Base-by-base conservation (phyloP, 1,140 invertebrate species). In the Lepidotrigona ventralis region DNA sequence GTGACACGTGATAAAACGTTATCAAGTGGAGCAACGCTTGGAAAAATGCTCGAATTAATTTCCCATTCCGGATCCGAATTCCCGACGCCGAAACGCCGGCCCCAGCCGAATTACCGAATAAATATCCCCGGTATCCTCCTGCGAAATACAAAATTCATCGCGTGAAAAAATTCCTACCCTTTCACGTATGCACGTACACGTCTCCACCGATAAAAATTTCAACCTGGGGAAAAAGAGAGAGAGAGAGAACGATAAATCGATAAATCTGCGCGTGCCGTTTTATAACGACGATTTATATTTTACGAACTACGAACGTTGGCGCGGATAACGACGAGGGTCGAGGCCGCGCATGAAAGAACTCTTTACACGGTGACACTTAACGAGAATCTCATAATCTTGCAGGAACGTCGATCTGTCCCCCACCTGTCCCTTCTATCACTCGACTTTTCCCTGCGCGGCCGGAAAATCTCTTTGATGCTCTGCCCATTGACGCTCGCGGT, bases 321-420 rank as follows among this genome's bases (percentile, higher is more conserved):
- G 73, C 14, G 26, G 29, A 21, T 17, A 6, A 71, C 33, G 68
- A 33, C 39, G 70, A 60, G 73, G 39, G 53, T 69, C 60, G 54
- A 21, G 64, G 39, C 19, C 75, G 69, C 53, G 70, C 83, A 89
- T 85, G 85, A 89, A 87, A 87, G 87, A 89, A 89, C 85, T 88
- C 87, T 86, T 89, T 89, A 89, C 88, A 77, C 73, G 39, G 77
- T 87, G 88, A 87, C 88, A 89, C 87, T 89, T 89, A 89, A 89
- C 88, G 85, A 88, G 87, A 89, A 89, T 89, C 88, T 89, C 87
- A 88, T 89, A 89, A 89, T 89, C 87, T 89, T 84, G 81, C 85
- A 78, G 74, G 81, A 69, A 86, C 74, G 64, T 74, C 79, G 75
- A 68, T 79, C 85, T 72, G 56, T 79, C 73, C 88, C 87, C 83